Evolutionary conservation across 2,888 invertebrate species (phyloP), one percentile per base, ranked within the genome.

Genomic region (Ennomos erosarius): DNA sequence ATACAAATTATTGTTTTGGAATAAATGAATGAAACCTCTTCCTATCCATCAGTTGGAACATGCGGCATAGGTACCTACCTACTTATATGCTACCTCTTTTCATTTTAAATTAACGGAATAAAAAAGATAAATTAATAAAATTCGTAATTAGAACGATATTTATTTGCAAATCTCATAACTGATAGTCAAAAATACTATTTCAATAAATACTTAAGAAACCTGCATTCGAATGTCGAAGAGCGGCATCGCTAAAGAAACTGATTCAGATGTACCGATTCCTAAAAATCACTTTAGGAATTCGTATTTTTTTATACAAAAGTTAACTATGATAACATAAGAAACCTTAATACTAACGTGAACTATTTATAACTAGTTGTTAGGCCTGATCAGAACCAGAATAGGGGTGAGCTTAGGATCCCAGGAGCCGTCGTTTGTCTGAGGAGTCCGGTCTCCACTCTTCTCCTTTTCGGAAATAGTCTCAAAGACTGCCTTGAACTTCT

Each of bases 371-470:
- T 78, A 82, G 47, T 76, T 72, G 48, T 83, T 86, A 9, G 84
- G 77, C 10, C 78, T 83, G 6, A 91, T 78, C 35, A 87, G 71
- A 11, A 90, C 90, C 46, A 91, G 66, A 0, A 90, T 79, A 0
- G 91, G 91, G 5, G 68, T 85, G 0, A 85, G 59, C 48, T 86
- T 87, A 0, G 87, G 70, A 37, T 89, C 86, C 91, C 91, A 91
- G 2, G 76, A 65, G 0, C 88, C 90, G 38, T 87, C 82, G 11
- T 80, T 86, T 10, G 61, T 76, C 42, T 81, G 73, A 1, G 89
- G 88, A 1, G 84, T 84, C 3, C 82, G 64, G 45, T 87, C 80
- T 0, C 89, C 91, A 52, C 81, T 85, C 67, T 86, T 82, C 9
- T 79, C 77, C 0, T 81, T 83, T 10, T 82, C 81, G 0, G 82